phyloP scores from a whole-genome alignment of 2,888 invertebrate genomes.

The Melanostoma mellinum region DNA sequence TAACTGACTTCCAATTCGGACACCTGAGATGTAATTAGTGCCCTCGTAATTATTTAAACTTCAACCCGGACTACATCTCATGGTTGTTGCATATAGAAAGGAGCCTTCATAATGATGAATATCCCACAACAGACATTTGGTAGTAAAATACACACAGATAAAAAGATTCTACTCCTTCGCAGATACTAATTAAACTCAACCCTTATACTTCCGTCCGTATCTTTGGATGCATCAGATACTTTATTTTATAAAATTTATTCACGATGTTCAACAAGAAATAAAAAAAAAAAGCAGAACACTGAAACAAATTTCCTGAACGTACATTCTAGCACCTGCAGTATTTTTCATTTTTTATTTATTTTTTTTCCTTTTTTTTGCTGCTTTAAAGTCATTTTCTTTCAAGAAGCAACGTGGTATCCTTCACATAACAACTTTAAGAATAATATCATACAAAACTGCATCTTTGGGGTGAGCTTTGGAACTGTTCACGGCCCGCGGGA shows the following conservation, averaged over 20 bases:
- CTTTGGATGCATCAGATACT: conserved; percentile 19
- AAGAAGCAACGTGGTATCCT: not conserved
- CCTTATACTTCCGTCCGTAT: conserved; percentile 5
- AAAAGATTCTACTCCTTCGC: conserved; percentile 34
- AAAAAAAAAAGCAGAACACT: conserved; percentile 22
- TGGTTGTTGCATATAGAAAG: not conserved
- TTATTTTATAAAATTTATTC: conserved; percentile 49
- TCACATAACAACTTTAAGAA: too few relatives aligned
- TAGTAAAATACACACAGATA: conserved; percentile 22
- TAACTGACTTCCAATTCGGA: conserved; percentile 53
- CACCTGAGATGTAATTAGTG: conserved; percentile 71
- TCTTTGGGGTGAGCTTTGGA: too few relatives aligned
- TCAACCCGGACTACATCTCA: conserved; percentile 10
- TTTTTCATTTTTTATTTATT: conserved; percentile 20
- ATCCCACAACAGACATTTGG: conserved; percentile 2
- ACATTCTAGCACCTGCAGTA: conserved; percentile 57
- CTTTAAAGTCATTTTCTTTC: not conserved
- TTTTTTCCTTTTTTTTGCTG: not conserved
- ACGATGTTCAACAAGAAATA: conserved; percentile 29
- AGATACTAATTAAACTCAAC: conserved; percentile 44
- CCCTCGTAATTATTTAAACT: conserved; percentile 61
- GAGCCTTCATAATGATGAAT: conserved; percentile 14
- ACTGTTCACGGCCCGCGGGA: too few relatives aligned
- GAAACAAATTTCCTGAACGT: conserved; percentile 57
- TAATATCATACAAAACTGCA: too few relatives aligned